phyloP scores from a whole-genome alignment of 2,888 invertebrate genomes.

The Dolichopus griseipennis region DNA sequence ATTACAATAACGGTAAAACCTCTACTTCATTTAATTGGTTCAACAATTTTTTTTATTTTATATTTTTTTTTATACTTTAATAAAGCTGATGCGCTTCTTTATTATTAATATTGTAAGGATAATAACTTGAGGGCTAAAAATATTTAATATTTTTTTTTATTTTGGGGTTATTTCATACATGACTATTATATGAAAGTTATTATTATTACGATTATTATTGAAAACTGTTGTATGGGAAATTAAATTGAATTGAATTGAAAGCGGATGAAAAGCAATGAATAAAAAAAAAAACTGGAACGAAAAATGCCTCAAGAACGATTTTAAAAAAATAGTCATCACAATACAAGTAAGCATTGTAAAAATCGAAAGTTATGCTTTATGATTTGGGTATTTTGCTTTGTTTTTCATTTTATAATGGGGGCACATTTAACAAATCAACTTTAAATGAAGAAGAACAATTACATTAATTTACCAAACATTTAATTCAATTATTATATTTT shows the following conservation, averaged over 20 bases:
- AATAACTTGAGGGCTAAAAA: not conserved
- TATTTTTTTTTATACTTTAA: not conserved
- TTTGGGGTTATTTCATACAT: not conserved
- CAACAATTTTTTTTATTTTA: not conserved
- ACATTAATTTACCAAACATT: constrained; percentile 6
- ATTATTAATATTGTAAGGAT: constrained; percentile 1
- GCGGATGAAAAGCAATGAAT: not conserved
- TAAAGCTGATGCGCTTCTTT: not conserved
- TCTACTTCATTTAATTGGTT: no score
- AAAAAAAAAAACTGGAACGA: not conserved
- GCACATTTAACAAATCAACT: not conserved
- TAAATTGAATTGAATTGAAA: constrained; percentile 4
- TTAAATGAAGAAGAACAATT: constrained; percentile 4
- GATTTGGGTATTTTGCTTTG: no score
- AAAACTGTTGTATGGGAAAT: not conserved
- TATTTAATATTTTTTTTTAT: not conserved
- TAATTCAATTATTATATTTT: not conserved
- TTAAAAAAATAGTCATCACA: not conserved
- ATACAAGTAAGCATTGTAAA: not conserved
- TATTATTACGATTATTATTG: not conserved
- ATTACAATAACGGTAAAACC: no score
- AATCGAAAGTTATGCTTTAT: not conserved
- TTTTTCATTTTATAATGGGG: no score
- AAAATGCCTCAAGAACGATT: not conserved
- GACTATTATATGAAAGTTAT: not conserved